These are phyloP conservation scores for Oligia strigilis DNA, from an alignment of 2,888 invertebrate species.

Conservation along the genomic window DNA sequence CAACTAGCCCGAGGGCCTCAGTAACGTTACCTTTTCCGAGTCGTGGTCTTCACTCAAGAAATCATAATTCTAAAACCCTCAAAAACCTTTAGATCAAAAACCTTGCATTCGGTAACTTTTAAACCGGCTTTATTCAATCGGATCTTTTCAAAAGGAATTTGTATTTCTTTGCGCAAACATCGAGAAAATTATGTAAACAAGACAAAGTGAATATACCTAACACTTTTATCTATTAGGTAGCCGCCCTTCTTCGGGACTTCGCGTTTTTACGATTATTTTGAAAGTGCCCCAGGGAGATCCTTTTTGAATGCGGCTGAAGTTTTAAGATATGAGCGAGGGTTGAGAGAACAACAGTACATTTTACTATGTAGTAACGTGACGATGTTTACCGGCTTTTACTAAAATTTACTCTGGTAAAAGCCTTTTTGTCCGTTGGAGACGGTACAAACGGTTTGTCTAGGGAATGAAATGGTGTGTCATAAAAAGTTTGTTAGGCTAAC, in stretches of 20 bases:
- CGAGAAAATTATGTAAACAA: conserved; percentile 64
- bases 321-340: conserved; percentile 53
- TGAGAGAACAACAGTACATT: conserved; percentile 34
- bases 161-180: conserved; percentile 55
- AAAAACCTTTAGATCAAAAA: conserved; percentile 44
- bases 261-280: conserved; percentile 81
- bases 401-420: conserved; percentile 38
- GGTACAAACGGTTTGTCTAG: conserved; percentile 27
- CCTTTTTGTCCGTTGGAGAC: conserved; percentile 2
- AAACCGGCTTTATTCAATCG: conserved; percentile 36
- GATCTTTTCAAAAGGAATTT: conserved; percentile 39
- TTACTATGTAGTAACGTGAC: conserved; percentile 29
- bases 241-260: conserved; percentile 71
- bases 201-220: conserved; percentile 71
- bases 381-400: conserved; percentile 29
- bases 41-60: conserved; percentile 17
- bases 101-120: conserved; percentile 40
- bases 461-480: conserved; percentile 15
- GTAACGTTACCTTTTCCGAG: conserved; percentile 3
- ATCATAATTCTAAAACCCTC: conserved; percentile 27
- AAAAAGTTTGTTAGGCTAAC: conserved; percentile 17
- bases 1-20: not conserved
- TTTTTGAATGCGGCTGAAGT: conserved; percentile 64
- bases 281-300: conserved; percentile 72
- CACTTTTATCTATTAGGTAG: conserved; percentile 70